Conservation (phyloP, 2,113 vertebrate species). For the Oryzias celebensis region DNA sequence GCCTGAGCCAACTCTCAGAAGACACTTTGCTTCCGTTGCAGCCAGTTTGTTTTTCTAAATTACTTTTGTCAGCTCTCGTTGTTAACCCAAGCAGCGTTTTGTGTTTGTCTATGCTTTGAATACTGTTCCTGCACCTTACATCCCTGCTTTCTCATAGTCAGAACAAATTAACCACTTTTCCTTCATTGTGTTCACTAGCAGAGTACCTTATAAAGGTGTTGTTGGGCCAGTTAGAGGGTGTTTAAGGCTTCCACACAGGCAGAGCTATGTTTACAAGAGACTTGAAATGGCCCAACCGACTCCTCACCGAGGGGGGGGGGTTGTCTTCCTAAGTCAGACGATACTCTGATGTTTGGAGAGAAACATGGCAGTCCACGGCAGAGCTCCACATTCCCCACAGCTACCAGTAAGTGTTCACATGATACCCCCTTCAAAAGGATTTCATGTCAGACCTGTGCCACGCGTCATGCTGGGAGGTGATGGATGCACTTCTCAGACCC, state of each 20-base stretch:
- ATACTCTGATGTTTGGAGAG: constrained; percentile 45
- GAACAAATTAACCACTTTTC: constrained; percentile 1
- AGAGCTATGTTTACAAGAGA: constrained; percentile 42
- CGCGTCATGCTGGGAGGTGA: constrained; percentile 50
- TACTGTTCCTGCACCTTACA: constrained; percentile 20
- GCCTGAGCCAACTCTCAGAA: not conserved
- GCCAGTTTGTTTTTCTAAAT: constrained; percentile 1
- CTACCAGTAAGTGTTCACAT: constrained; percentile 56
- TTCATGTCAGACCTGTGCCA: constrained; percentile 43
- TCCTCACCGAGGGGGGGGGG: constrained; percentile 14
- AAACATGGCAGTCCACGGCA: constrained; percentile 45
- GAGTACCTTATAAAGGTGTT: constrained; percentile 1
- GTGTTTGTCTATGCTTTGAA: constrained; percentile 17
- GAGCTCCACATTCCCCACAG: constrained; percentile 61
- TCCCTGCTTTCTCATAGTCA: constrained; percentile 13
- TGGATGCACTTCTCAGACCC: constrained; percentile 41
- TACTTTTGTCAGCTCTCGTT: constrained; percentile 7
- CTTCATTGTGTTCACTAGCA: constrained; percentile 2
- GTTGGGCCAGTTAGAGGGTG: constrained; percentile 1
- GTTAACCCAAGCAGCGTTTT: constrained; percentile 25
- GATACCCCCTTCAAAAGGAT: constrained; percentile 49
- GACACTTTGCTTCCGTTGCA: not conserved
- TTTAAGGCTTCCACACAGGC: constrained; percentile 10
- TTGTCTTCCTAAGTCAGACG: constrained; percentile 24
- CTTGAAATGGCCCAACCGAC: constrained; percentile 28